Base-by-base conservation (phyloP, 2,797 vertebrate genomes). In the Coregonus suidteri region DNA sequence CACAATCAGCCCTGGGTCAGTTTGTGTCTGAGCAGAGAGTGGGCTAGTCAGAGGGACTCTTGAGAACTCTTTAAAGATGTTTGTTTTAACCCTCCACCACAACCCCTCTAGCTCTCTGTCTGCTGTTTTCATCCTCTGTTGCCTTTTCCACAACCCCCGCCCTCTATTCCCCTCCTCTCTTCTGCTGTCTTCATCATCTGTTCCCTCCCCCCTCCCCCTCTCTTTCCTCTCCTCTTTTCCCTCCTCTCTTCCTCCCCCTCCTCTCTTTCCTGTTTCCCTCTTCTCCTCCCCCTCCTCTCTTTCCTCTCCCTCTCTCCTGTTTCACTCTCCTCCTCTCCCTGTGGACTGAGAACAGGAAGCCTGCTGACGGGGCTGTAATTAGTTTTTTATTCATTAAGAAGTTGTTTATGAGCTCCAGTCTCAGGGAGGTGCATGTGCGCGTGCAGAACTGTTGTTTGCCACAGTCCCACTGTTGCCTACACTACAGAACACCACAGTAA, bases 361-460 rank as follows among this genome's bases (percentile, higher is more conserved):
- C 25, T 7, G 47, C 71, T 59, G 74, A 78, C 47, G 9, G 16
- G 62, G 4, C 35, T 78, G 34, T 75, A 79, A 82, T 86, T 81
- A 80, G 80, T 81, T 83, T 72, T 82, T 56, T 74, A 73, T 79
- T 82, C 15, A 35, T 81, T 86, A 76, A 71, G 79, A 65, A 69
- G 69, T 78, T 88, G 82, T 84, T 83, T 81, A 67, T 47, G 73
- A 74, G 64, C 6, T 6, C 16, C 16, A 25, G 62, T 76, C 79
- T 70, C 81, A 41, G 72, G 82, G 81, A 75, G 25, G 31, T 62
- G 54, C 47, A 59, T 73, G 25, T 14, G 6, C 35, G 4, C 34
- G 30, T 67, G 51, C 66, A 6, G 31, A 35, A 18, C 14, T 16
- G 6, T 18, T 56, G 54, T 64, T 64, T 64, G 11, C 59, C 59